phyloP scores from a whole-genome alignment of 92 coral and sea anemone species.

The Bergia puertoricense region DNA sequence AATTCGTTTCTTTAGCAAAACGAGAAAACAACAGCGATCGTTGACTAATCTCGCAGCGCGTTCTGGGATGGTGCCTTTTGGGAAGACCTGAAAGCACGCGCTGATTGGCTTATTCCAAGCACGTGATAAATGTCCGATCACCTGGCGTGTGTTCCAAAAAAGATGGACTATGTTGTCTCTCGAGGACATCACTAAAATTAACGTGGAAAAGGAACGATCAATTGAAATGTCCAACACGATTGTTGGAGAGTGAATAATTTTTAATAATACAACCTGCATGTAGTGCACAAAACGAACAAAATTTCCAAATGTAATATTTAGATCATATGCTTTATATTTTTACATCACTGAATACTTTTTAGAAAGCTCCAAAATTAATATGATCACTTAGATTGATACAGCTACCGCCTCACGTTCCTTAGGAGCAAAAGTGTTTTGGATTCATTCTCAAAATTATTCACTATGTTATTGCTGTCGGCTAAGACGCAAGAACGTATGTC shows the following conservation, averaged over 20 bases:
- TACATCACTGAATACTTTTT: neutral
- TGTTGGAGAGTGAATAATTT: neutral
- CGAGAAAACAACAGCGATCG: no score
- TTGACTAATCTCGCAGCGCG: no score
- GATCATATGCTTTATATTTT: constrained; percentile 1
- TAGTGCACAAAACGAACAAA: neutral
- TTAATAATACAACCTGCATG: no score
- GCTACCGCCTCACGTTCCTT: neutral
- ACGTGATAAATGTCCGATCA: no score
- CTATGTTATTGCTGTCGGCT: neutral
- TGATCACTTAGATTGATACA: neutral
- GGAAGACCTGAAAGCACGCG: no score
- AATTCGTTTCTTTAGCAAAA: no score
- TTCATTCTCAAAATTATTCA: neutral
- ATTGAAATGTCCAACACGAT: neutral
- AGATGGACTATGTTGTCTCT: no score
- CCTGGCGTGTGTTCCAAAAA: neutral
- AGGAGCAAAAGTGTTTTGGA: neutral
- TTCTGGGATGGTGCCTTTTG: no score
- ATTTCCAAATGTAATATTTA: neutral
- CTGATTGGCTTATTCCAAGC: no score
- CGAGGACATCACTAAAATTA: neutral
- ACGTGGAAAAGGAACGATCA: neutral
- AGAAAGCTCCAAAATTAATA: neutral
- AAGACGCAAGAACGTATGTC: neutral